Evolutionary conservation across 2,888 invertebrate genomes (phyloP).

Genomic region (Pogonocherus hispidulus): DNA sequence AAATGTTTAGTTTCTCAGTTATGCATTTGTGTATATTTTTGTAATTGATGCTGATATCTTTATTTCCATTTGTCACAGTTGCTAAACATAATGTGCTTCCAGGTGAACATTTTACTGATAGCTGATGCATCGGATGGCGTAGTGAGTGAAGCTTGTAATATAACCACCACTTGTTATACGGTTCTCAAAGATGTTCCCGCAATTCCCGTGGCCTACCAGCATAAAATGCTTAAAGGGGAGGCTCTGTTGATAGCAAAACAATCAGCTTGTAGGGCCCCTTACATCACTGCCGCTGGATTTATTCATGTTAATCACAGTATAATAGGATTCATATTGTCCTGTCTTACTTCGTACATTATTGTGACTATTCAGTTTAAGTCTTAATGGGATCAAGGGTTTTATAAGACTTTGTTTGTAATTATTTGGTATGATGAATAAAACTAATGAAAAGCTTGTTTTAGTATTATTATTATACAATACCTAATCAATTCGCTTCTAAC

Average conservation of each 20-base stretch:
- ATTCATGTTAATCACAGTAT: slow-evolving; percentile 51
- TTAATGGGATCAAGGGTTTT: too few species aligned
- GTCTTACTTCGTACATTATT: slow-evolving; percentile 56
- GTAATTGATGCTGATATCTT: too few species aligned
- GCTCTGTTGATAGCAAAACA: slow-evolving; percentile 48
- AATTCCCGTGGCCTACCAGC: slow-evolving; percentile 25
- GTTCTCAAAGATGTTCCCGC: slow-evolving; percentile 46
- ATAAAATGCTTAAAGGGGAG: slow-evolving; percentile 39
- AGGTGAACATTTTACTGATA: slow-evolving; percentile 46
- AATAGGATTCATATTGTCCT: slow-evolving; percentile 52
- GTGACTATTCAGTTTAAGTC: slow-evolving; percentile 55
- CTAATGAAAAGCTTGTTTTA: too few species aligned
- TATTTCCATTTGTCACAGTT: too few species aligned
- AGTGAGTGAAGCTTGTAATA: slow-evolving; percentile 47
- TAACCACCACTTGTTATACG: slow-evolving; percentile 46
- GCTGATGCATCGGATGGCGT: slow-evolving; percentile 47
- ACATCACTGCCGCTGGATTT: slow-evolving; percentile 54
- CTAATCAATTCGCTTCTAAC: too few species aligned
- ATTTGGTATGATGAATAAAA: too few species aligned
- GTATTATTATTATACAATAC: too few species aligned
- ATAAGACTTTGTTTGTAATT: too few species aligned
- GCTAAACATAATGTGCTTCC: too few species aligned
- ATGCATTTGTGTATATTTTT: too few species aligned
- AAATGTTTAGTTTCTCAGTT: too few species aligned
- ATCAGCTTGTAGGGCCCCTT: slow-evolving; percentile 43